Conservation (phyloP, 2,888 invertebrate genomes). For the Parasteatoda lunata region DNA sequence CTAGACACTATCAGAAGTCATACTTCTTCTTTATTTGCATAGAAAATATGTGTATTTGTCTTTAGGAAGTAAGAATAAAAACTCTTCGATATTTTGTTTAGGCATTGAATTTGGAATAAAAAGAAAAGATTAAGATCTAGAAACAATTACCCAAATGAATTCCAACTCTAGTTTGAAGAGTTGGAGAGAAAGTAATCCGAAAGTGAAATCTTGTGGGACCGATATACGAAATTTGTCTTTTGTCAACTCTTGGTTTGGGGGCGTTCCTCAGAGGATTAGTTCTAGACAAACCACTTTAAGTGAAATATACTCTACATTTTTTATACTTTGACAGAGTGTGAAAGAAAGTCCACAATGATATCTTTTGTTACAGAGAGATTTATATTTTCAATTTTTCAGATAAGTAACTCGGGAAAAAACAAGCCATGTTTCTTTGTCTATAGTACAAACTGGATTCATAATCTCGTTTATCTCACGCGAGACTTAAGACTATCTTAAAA, state of each 20-base stretch:
- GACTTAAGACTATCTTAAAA: too few species aligned
- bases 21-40: neutral
- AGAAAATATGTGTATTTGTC: neutral
- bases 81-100: neutral
- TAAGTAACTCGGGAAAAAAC: neutral
- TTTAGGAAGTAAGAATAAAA: neutral
- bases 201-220: neutral
- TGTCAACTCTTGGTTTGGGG: conserved; percentile 1
- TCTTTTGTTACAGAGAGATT: neutral
- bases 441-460: too few species aligned
- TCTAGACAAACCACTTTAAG: neutral
- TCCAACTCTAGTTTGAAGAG: neutral
- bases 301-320: neutral
- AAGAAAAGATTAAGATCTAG: neutral
- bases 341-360: neutral
- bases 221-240: neutral
- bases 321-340: neutral
- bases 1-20: neutral
- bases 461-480: too few species aligned
- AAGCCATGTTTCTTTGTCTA: too few species aligned
- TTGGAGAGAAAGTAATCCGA: neutral
- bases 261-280: neutral
- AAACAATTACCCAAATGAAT: neutral
- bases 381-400: neutral
- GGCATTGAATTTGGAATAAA: neutral